Conservation (phyloP, 2,888 invertebrate genomes). For the Allacma fusca region DNA sequence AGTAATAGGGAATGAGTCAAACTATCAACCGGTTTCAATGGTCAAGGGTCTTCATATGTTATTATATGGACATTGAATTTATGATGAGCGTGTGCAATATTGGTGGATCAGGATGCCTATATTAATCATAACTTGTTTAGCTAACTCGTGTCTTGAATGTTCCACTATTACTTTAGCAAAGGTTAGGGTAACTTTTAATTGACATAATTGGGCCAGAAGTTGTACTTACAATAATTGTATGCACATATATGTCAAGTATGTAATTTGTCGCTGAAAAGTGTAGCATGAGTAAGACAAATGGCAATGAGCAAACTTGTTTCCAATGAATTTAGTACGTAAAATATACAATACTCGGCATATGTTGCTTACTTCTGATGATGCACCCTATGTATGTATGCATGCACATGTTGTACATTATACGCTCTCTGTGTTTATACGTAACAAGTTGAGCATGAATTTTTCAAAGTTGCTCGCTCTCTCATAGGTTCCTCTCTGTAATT, state of each 20-base stretch:
- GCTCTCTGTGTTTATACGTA: too few relatives aligned
- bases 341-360: too few relatives aligned
- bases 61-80: neutral
- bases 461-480: too few relatives aligned
- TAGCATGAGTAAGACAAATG: too few relatives aligned
- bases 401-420: too few relatives aligned
- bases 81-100: constrained; percentile 25
- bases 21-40: constrained; percentile 28
- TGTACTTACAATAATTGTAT: too few relatives aligned
- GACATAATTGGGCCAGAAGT: constrained; percentile 28
- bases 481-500: too few relatives aligned
- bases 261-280: too few relatives aligned
- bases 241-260: too few relatives aligned
- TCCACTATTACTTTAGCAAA: neutral
- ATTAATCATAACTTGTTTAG: constrained; percentile 37
- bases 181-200: constrained; percentile 21
- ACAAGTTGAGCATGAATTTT: too few relatives aligned
- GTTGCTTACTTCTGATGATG: neutral
- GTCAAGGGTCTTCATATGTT: neutral
- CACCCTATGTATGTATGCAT: neutral
- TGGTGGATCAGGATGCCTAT: constrained; percentile 28
- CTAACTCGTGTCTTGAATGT: neutral
- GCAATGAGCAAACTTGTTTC: too few relatives aligned
- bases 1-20: neutral
- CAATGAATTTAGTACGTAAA: too few relatives aligned